Percentiles rank a stretch among this genome's conserved stretches.
Evolutionary conservation across 2,113 vertebrate species (phyloP).

Genomic region (Odocoileus virginianus): DNA sequence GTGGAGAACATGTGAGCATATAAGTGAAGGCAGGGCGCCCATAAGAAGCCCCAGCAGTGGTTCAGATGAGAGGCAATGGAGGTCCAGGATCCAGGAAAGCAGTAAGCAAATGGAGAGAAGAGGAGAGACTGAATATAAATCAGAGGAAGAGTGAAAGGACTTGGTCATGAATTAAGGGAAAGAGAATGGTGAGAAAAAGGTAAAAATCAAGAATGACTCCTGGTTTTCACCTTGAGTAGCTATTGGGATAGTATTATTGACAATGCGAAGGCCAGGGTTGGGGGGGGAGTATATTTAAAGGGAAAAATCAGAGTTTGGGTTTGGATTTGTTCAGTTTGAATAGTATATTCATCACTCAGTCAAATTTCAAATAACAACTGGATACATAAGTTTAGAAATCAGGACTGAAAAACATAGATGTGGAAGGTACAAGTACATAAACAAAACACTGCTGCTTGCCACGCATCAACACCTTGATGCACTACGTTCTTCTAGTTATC

Average conservation of each 20-base stretch:
- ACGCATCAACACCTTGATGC: accelerated
- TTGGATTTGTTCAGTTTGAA: neutral
- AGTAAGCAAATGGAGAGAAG: neutral
- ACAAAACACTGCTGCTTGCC: neutral
- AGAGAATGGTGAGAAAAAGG: neutral
- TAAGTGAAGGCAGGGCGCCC: neutral
- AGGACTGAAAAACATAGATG: neutral
- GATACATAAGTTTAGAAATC: neutral
- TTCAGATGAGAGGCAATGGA: neutral
- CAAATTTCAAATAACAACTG: neutral
- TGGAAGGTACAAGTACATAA: neutral
- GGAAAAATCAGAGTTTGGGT: neutral
- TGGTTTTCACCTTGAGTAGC: neutral
- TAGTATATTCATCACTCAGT: neutral
- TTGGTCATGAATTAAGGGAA: neutral
- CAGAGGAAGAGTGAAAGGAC: neutral
- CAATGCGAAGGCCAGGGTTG: neutral
- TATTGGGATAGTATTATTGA: neutral
- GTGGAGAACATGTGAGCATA: neutral
- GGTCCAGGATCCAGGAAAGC: neutral
- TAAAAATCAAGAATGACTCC: neutral
- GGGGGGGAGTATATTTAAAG: neutral
- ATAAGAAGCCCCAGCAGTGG: neutral
- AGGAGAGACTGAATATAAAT: neutral
- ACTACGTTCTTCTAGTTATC: neutral